These are phyloP conservation scores for Holocentrus rufus DNA, from an alignment of 2,797 vertebrate genomes.

Conservation along the genomic window DNA sequence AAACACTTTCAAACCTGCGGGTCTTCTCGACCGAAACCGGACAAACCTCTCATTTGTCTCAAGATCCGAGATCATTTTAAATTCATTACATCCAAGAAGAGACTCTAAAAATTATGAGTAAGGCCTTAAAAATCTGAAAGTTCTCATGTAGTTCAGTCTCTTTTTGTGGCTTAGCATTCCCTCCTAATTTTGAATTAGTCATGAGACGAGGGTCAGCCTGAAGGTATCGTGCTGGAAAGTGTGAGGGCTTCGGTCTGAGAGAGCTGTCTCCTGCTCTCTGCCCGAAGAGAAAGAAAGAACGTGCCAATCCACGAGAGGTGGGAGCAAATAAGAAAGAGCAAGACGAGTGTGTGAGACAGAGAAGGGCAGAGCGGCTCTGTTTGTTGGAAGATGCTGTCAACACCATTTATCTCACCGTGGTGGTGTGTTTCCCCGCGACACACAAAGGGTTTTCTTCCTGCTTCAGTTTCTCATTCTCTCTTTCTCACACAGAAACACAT, in stretches of 20 bases:
- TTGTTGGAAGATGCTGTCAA: background rate
- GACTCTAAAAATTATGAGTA: background rate
- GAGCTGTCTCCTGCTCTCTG: background rate
- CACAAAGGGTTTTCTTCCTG: background rate
- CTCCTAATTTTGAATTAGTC: conserved; percentile 6
- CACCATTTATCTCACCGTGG: background rate
- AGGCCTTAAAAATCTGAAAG: background rate
- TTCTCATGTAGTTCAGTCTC: background rate
- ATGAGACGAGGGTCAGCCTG: background rate
- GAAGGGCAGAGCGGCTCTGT: background rate
- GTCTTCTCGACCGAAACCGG: background rate
- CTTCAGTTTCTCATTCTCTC: background rate
- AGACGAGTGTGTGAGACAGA: background rate
- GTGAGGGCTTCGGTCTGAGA: background rate
- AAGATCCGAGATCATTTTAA: background rate
- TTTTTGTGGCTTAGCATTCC: background rate
- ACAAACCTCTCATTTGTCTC: too few relatives aligned
- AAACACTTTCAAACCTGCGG: background rate
- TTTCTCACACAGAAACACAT: background rate
- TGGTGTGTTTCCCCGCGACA: background rate
- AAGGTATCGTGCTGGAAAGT: background rate
- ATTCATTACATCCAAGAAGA: background rate
- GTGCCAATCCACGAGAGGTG: background rate
- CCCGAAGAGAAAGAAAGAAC: background rate
- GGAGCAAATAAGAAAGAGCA: background rate